These are phyloP conservation scores for Hirudo medicinalis DNA, from an alignment of 1,140 invertebrate genomes.

Conservation along the genomic window DNA sequence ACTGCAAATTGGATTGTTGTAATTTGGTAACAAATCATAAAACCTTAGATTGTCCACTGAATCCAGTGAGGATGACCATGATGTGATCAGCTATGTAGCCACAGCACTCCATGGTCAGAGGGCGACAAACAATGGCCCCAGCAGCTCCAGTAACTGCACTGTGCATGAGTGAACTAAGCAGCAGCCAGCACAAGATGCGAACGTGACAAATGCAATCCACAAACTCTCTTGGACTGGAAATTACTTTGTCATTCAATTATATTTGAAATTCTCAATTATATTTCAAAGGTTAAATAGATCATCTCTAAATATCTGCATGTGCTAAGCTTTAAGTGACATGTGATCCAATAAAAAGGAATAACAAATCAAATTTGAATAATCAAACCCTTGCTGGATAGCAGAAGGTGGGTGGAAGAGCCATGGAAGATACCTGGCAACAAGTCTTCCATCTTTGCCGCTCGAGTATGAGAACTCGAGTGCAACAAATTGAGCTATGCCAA, in stretches of 20 bases:
- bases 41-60: slow-evolving; percentile 83
- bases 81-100: slow-evolving; percentile 92
- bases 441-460: slow-evolving; percentile 68
- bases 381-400: slow-evolving; percentile 65
- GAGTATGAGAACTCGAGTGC: slow-evolving; percentile 73
- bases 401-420: slow-evolving; percentile 80
- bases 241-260: not conserved
- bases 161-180: slow-evolving; percentile 82
- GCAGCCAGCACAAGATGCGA: slow-evolving; percentile 81
- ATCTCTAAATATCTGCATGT: too few relatives aligned
- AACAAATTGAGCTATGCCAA: slow-evolving; percentile 83
- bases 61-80: slow-evolving; percentile 79
- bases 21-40: not conserved
- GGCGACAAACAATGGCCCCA: slow-evolving; percentile 53
- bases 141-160: slow-evolving; percentile 49
- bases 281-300: not conserved
- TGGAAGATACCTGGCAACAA: slow-evolving; percentile 68
- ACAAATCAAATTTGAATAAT: slow-evolving; percentile 6
- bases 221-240: slow-evolving; percentile 70
- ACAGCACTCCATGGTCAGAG: slow-evolving; percentile 85
- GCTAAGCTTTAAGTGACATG: not conserved
- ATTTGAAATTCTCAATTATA: not conserved
- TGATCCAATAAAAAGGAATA: not conserved
- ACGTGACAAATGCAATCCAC: slow-evolving; percentile 88
- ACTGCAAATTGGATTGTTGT: not conserved